These are phyloP conservation scores for Crambe crambe DNA, from an alignment of 37 sponge, comb jelly and placozoan species.

Conservation along the genomic window DNA sequence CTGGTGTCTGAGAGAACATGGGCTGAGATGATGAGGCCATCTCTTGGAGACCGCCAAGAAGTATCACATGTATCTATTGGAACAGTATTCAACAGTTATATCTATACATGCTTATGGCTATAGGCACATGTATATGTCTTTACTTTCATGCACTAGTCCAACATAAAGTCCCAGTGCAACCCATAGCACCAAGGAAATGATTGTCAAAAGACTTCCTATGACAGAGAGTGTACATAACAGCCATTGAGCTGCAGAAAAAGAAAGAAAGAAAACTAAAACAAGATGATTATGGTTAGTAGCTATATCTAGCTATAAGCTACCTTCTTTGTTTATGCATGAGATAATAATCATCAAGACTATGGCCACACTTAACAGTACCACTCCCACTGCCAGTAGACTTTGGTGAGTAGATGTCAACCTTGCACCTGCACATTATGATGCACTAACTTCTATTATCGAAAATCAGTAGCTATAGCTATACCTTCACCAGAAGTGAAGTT, in stretches of 20 bases:
- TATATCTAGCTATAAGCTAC: too few relatives aligned
- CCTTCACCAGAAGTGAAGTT: not conserved
- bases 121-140: not conserved
- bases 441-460: too few relatives aligned
- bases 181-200: not conserved
- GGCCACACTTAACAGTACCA: not conserved
- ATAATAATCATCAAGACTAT: not conserved
- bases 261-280: too few relatives aligned
- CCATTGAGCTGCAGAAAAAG: not conserved
- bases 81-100: not conserved
- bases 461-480: too few relatives aligned
- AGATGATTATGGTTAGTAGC: too few relatives aligned
- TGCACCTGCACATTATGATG: too few relatives aligned
- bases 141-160: not conserved
- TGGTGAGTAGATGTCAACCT: not conserved
- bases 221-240: not conserved
- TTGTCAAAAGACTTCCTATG: not conserved
- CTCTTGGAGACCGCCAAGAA: not conserved
- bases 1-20: not conserved
- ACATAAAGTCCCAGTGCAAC: not conserved
- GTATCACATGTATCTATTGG: not conserved
- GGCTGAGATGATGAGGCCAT: not conserved
- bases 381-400: not conserved
- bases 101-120: not conserved
- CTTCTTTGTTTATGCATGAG: too few relatives aligned